Base-by-base conservation (phyloP, 2,113 vertebrate genomes). In the Perca flavescens region DNA sequence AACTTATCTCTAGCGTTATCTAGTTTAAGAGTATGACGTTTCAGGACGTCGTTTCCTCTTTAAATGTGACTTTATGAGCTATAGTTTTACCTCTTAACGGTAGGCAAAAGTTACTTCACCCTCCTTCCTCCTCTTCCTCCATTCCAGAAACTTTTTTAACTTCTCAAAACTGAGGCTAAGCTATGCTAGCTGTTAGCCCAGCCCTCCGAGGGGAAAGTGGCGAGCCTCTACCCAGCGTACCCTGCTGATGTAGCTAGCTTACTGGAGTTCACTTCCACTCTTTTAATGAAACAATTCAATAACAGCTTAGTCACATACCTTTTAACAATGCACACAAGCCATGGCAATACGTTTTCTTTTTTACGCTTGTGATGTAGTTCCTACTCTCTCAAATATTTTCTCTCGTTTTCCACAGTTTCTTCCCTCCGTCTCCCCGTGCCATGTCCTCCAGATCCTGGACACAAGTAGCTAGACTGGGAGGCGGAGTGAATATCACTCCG, bases 401-500 rank as follows among this genome's bases (percentile, higher is more conserved):
- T 50, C 58, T 61, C 47, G 52, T 88, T 81, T 80, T 80, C 64
- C 65, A 16, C 50, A 50, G 65, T 74, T 70, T 74, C 75, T 88
- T 63, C 79, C 83, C 83, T 86, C 82, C 28, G 82, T 83, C 78
- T 89, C 84, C 56, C 86, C 77, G 53, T 80, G 89, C 89, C 88
- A 87, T 91, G 88, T 92, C 91, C 91, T 90, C 87, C 92, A 85
- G 84, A 40, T 82, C 84, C 91, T 74, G 88, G 89, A 94, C 91
- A 94, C 92, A 92, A 93, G 88, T 90, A 88, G 40, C 40, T 43
- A 43, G 89, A 60, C 91, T 92, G 84, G 88, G 86, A 93, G 92
- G 93, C 83, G 93, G 82, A 88, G 75, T 58, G 61, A 62, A 74
- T 93, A 96, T 96, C 92, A 69, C 90, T 96, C 94, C 95, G 95